Conservation (phyloP, 1,140 invertebrate genomes). For the Drosophila funebris region DNA sequence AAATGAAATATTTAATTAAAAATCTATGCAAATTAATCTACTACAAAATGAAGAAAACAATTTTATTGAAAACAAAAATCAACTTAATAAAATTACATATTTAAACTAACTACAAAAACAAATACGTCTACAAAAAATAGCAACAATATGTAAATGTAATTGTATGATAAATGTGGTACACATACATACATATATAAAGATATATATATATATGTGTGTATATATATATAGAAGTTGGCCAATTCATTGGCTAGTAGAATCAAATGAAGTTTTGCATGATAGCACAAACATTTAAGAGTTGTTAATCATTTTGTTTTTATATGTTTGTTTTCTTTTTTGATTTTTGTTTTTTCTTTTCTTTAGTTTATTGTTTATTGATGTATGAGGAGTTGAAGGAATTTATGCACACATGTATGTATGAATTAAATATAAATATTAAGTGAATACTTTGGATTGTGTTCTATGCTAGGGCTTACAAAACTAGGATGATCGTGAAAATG, state of each 20-base stretch:
- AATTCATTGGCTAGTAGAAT: constrained; percentile 1
- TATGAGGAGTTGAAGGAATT: constrained; percentile 64
- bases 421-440: constrained; percentile 74
- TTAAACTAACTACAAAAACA: constrained; percentile 56
- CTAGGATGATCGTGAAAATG: constrained; percentile 41
- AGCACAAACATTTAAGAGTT: constrained; percentile 8
- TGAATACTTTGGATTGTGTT: constrained; percentile 80
- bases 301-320: constrained; percentile 6
- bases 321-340: constrained; percentile 6
- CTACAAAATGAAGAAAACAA: constrained; percentile 61
- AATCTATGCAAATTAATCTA: constrained; percentile 1
- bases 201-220: no score
- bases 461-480: constrained; percentile 54
- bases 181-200: no score
- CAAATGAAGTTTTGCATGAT: background rate
- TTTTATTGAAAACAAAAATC: constrained; percentile 69
- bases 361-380: constrained; percentile 61
- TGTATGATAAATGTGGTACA: no score
- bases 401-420: constrained; percentile 64
- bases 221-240: constrained; percentile 5
- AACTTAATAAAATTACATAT: constrained; percentile 61
- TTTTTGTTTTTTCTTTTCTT: constrained; percentile 10
- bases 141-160: constrained; percentile 44
- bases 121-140: constrained; percentile 48
- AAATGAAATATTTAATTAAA: background rate